These are phyloP conservation scores for Probosciger aterrimus DNA, from an alignment of 2,113 vertebrate genomes.

Conservation along the genomic window DNA sequence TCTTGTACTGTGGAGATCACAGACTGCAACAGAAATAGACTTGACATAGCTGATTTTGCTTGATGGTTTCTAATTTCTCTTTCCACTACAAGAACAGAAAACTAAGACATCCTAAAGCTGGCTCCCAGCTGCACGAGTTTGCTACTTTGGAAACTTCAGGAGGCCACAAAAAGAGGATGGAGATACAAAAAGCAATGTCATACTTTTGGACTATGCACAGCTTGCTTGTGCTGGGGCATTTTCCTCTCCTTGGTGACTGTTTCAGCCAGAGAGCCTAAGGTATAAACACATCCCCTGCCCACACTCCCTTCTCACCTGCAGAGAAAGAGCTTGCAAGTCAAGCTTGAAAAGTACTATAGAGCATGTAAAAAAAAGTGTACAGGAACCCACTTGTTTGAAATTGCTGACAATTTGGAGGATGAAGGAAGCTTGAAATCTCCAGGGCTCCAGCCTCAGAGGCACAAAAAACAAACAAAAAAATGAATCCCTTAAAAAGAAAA, in stretches of 20 bases:
- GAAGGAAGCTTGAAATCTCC: constrained; percentile 19
- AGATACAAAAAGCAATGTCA: neutral
- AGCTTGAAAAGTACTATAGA: neutral
- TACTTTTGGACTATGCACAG: neutral
- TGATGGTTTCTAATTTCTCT: neutral
- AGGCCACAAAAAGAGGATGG: neutral
- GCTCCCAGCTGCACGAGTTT: neutral
- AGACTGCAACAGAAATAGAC: neutral
- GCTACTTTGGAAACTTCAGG: neutral
- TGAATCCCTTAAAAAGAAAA: neutral
- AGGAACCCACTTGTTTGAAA: constrained; percentile 8
- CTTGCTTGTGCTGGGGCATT: neutral
- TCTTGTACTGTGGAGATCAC: neutral
- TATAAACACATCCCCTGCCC: neutral
- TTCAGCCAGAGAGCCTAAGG: neutral
- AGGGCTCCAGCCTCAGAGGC: neutral
- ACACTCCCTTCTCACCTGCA: neutral
- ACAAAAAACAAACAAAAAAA: neutral
- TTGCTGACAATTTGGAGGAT: neutral
- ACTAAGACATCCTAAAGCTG: neutral
- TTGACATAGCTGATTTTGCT: neutral
- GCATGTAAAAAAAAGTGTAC: neutral
- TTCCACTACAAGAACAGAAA: neutral
- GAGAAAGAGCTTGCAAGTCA: neutral
- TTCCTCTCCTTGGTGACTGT: neutral